These are phyloP conservation scores for Oophaga sylvatica DNA, from an alignment of 2,797 vertebrate genomes.

Conservation along the genomic window DNA sequence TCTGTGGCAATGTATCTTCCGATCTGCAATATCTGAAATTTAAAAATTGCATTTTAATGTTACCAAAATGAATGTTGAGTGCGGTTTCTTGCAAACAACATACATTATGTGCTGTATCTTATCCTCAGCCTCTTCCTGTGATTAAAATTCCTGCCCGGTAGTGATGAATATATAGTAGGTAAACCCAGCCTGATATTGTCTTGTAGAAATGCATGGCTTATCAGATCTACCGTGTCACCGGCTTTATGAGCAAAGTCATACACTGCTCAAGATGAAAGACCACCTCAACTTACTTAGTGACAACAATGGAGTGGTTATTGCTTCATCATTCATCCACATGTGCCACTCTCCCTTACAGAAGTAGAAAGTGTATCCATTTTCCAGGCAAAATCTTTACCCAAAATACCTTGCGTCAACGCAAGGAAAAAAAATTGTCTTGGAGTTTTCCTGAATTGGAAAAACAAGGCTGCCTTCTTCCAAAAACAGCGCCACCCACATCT, in stretches of 20 bases:
- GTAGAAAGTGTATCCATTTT: neutral
- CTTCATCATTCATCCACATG: slow-evolving; percentile 15
- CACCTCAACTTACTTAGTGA: slow-evolving; percentile 11
- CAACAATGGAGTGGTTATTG: slow-evolving; percentile 14
- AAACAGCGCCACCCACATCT: no score
- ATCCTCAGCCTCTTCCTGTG: slow-evolving; percentile 32
- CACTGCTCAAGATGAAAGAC: slow-evolving; percentile 32
- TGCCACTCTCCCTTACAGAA: neutral
- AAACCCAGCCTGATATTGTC: slow-evolving; percentile 38
- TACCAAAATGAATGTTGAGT: slow-evolving; percentile 39
- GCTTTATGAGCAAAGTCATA: slow-evolving; percentile 35
- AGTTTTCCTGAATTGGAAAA: no score
- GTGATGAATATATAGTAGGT: slow-evolving; percentile 54
- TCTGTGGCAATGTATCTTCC: slow-evolving; percentile 20
- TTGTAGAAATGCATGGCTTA: slow-evolving; percentile 49
- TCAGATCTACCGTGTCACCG: slow-evolving; percentile 41
- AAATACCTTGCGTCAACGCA: neutral
- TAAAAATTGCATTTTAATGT: slow-evolving; percentile 55
- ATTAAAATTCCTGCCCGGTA: slow-evolving; percentile 44
- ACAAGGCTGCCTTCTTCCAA: no score
- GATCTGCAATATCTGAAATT: slow-evolving; percentile 49
- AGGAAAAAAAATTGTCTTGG: neutral
- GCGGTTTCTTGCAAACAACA: slow-evolving; percentile 35
- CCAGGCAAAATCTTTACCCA: neutral
- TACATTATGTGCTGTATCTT: slow-evolving; percentile 46